phyloP scores from a whole-genome alignment of 1,140 invertebrate genomes.

The Rhagoletis pomonella region DNA sequence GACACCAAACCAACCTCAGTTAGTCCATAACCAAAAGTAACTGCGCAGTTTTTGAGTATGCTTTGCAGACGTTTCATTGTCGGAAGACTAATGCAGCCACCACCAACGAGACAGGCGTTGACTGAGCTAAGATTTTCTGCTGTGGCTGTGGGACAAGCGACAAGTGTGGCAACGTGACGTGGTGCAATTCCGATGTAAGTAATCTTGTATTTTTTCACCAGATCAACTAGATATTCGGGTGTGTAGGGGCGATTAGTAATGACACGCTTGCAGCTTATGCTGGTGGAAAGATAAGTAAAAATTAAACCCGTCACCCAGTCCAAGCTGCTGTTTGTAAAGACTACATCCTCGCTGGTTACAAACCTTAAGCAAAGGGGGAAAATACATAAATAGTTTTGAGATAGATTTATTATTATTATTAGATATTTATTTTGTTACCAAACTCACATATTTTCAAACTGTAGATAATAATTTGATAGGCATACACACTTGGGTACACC shows the following conservation, averaged over 20 bases:
- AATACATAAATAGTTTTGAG: too few species aligned
- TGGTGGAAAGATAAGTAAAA: slow-evolving; percentile 63
- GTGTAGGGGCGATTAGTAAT: slow-evolving; percentile 66
- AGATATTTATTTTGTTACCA: not conserved
- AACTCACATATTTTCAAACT: slow-evolving; percentile 58
- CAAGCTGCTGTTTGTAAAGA: slow-evolving; percentile 68
- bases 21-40: slow-evolving; percentile 63
- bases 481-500: slow-evolving; percentile 86
- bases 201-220: slow-evolving; percentile 70
- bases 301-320: slow-evolving; percentile 69
- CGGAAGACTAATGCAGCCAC: slow-evolving; percentile 62
- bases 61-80: slow-evolving; percentile 65
- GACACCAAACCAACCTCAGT: slow-evolving; percentile 66
- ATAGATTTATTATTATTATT: not conserved
- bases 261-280: slow-evolving; percentile 61
- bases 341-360: slow-evolving; percentile 65
- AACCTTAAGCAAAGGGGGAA: slow-evolving; percentile 2
- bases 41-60: slow-evolving; percentile 63
- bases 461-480: slow-evolving; percentile 77
- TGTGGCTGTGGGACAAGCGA: slow-evolving; percentile 62
- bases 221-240: slow-evolving; percentile 67
- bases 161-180: slow-evolving; percentile 63
- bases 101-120: slow-evolving; percentile 62
- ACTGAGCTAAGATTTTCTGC: slow-evolving; percentile 62
- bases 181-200: slow-evolving; percentile 63